Evolutionary conservation across 2,797 vertebrate species (phyloP).

Genomic region (Rhabdomys pumilio): DNA sequence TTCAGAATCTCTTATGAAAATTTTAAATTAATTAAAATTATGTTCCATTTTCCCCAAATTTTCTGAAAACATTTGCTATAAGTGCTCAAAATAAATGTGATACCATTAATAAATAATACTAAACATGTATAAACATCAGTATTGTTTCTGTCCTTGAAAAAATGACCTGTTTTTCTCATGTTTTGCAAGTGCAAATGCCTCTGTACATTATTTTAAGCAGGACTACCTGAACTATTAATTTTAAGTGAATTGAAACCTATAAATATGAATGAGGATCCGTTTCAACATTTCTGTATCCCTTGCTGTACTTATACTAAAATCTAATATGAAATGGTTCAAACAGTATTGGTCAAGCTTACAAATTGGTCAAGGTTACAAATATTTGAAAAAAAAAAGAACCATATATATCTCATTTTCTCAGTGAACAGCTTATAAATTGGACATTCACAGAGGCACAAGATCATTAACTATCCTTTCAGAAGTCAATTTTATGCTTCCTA

Average conservation of each 20-base stretch:
- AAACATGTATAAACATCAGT: background rate
- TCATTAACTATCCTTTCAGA: conserved; percentile 83
- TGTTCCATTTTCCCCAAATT: background rate
- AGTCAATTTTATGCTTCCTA: conserved; percentile 85
- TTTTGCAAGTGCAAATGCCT: background rate
- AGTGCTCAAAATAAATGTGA: background rate
- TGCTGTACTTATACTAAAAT: conserved; percentile 57
- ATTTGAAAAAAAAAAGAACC: conserved; percentile 65
- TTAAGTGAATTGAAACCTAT: conserved; percentile 39
- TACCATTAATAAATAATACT: background rate
- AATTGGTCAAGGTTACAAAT: conserved; percentile 47
- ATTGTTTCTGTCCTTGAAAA: background rate
- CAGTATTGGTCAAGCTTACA: conserved; percentile 64
- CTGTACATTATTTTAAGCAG: background rate
- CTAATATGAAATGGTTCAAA: conserved; percentile 62
- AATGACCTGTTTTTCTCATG: background rate
- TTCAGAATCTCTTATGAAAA: background rate
- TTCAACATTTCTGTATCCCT: conserved; percentile 24
- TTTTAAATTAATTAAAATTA: background rate
- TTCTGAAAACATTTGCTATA: background rate
- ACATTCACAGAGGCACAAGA: conserved; percentile 81
- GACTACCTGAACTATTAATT: conserved; percentile 1
- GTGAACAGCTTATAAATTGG: conserved; percentile 78
- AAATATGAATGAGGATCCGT: conserved; percentile 53
- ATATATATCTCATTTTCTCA: conserved; percentile 75